These are phyloP conservation scores for Arrhamphus sclerolepis DNA, from an alignment of 2,797 vertebrate species.

Conservation along the genomic window DNA sequence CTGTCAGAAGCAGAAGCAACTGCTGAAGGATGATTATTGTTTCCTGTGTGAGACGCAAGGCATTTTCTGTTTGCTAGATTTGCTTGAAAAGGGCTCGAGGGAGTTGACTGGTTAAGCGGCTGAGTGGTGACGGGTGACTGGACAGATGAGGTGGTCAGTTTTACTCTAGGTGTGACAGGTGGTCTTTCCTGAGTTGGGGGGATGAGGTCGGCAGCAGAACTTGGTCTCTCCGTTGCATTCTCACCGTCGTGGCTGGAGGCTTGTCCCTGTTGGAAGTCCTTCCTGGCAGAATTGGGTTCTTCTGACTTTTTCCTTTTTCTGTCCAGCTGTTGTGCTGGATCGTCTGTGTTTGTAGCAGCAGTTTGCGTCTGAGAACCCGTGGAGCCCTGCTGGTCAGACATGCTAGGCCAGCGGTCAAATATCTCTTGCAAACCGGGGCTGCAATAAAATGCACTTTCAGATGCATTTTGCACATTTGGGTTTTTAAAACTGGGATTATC, in stretches of 20 bases:
- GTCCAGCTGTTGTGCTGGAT: background rate
- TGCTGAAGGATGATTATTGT: background rate
- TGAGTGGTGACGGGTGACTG: slow-evolving; percentile 56
- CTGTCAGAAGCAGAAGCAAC: background rate
- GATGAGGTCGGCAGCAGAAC: slow-evolving; percentile 72
- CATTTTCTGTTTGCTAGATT: slow-evolving; percentile 21
- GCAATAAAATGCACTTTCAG: slow-evolving; percentile 74
- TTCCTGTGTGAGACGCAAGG: slow-evolving; percentile 11
- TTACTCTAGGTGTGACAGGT: slow-evolving; percentile 76
- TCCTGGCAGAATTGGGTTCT: slow-evolving; percentile 8
- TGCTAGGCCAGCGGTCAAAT: slow-evolving; percentile 88
- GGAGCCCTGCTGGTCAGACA: slow-evolving; percentile 71
- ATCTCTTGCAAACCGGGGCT: slow-evolving; percentile 89
- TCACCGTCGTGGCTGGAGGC: background rate
- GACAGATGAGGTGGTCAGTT: slow-evolving; percentile 73
- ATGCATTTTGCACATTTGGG: slow-evolving; percentile 33
- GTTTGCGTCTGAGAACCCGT: slow-evolving; percentile 4
- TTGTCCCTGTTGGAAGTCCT: background rate
- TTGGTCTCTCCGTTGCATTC: slow-evolving; percentile 55
- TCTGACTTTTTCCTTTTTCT: slow-evolving; percentile 7
- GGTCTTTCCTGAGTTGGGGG: slow-evolving; percentile 83
- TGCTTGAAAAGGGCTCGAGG: slow-evolving; percentile 8
- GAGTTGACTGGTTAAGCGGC: slow-evolving; percentile 51
- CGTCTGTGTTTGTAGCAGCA: slow-evolving; percentile 18
- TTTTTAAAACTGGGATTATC: slow-evolving; percentile 28